phyloP scores from a whole-genome alignment of 2,113 vertebrate species.

The Toxotes chatareus region DNA sequence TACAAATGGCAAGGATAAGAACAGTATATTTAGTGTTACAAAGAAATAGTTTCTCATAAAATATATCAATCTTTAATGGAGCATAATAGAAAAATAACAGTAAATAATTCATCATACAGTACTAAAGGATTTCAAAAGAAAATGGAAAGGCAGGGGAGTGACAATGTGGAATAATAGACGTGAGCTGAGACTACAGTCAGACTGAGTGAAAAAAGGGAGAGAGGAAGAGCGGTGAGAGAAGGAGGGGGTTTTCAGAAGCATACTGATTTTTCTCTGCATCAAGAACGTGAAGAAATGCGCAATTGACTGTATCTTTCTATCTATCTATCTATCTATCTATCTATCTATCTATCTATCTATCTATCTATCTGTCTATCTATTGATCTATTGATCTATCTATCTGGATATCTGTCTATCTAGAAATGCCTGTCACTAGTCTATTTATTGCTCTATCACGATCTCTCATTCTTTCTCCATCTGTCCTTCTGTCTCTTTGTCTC shows the following conservation, averaged over 20 bases:
- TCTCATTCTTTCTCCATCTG: neutral
- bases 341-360: neutral
- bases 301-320: too few species aligned
- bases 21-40: neutral
- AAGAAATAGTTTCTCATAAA: neutral
- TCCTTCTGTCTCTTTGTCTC: neutral
- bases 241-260: neutral
- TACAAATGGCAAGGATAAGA: neutral
- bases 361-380: too few species aligned
- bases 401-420: neutral
- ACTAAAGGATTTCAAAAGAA: conserved; percentile 4
- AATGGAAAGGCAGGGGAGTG: neutral
- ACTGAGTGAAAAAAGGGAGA: too few species aligned
- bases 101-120: conserved; percentile 10
- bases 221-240: neutral
- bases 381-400: too few species aligned
- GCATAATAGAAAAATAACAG: neutral
- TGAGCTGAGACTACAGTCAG: conserved; percentile 3
- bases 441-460: neutral
- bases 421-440: neutral
- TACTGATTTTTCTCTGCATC: neutral
- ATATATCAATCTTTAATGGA: neutral
- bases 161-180: neutral
- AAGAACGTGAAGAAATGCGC: too few species aligned
- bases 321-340: too few species aligned